Evolutionary conservation across 2,888 invertebrate species (phyloP).

Genomic region (Parnassius mnemosyne): DNA sequence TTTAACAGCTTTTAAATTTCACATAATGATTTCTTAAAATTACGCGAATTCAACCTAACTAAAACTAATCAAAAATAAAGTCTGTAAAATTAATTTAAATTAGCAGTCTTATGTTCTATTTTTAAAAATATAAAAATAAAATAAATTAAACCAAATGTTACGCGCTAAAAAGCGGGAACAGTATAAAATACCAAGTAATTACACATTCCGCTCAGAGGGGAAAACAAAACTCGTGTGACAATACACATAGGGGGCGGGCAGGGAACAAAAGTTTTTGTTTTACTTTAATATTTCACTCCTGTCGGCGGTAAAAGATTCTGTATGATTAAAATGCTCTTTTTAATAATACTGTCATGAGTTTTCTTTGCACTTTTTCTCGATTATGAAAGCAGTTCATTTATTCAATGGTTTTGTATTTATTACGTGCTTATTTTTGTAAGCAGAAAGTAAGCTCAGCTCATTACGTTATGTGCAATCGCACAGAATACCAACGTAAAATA

Average conservation of each 20-base stretch:
- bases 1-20: too few relatives aligned
- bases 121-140: too few relatives aligned
- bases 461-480: too few relatives aligned
- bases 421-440: too few relatives aligned
- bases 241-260: slow-evolving; percentile 40
- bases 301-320: slow-evolving; percentile 54
- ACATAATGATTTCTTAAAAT: too few relatives aligned
- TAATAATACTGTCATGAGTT: slow-evolving; percentile 33
- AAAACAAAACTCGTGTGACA: slow-evolving; percentile 45
- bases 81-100: too few relatives aligned
- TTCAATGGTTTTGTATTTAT: not conserved
- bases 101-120: too few relatives aligned
- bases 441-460: too few relatives aligned
- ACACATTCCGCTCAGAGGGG: slow-evolving; percentile 46
- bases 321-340: slow-evolving; percentile 60
- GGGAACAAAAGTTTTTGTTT: slow-evolving; percentile 59
- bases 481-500: too few relatives aligned
- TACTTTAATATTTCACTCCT: slow-evolving; percentile 71
- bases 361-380: slow-evolving; percentile 35
- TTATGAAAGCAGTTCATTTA: slow-evolving; percentile 27
- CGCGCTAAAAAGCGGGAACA: slow-evolving; percentile 33
- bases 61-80: too few relatives aligned
- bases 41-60: too few relatives aligned
- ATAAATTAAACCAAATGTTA: too few relatives aligned
- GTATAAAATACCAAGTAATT: slow-evolving; percentile 61